Evolutionary conservation across 2,888 invertebrate genomes (phyloP).

Genomic region (Platypus cylindrus): DNA sequence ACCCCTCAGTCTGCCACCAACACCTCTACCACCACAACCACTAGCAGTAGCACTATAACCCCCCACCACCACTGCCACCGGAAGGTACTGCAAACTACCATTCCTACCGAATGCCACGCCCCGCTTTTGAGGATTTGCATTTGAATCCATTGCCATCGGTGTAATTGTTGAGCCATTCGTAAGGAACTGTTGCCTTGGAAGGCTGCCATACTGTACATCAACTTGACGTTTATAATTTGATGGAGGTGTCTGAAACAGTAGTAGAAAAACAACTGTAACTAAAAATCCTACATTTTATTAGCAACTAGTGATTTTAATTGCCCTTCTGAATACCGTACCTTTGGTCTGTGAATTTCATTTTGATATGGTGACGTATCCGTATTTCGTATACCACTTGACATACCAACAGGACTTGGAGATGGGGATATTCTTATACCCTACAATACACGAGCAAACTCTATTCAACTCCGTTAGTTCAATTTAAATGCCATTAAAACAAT

Average conservation of each 20-base stretch:
- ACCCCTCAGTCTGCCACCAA: constrained; percentile 55
- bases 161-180: constrained; percentile 26
- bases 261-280: background rate
- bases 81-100: constrained; percentile 13
- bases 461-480: no score
- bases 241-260: constrained; percentile 53
- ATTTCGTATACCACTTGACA: constrained; percentile 26
- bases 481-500: no score
- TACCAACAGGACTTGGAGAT: constrained; percentile 36
- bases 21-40: no score
- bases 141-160: constrained; percentile 27
- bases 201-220: constrained; percentile 67
- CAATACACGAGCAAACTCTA: constrained; percentile 13
- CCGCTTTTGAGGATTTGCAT: constrained; percentile 42
- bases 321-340: constrained; percentile 26
- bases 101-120: constrained; percentile 64
- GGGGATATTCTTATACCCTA: constrained; percentile 33
- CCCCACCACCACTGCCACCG: constrained; percentile 13
- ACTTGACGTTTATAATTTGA: constrained; percentile 60
- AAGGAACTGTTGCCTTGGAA: constrained; percentile 57
- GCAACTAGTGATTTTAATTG: no score
- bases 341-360: constrained; percentile 23
- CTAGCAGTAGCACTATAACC: no score
- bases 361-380: constrained; percentile 22
- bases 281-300: no score